phyloP scores from a whole-genome alignment of 2,888 invertebrate species.

The Listrodromus nycthemerus region DNA sequence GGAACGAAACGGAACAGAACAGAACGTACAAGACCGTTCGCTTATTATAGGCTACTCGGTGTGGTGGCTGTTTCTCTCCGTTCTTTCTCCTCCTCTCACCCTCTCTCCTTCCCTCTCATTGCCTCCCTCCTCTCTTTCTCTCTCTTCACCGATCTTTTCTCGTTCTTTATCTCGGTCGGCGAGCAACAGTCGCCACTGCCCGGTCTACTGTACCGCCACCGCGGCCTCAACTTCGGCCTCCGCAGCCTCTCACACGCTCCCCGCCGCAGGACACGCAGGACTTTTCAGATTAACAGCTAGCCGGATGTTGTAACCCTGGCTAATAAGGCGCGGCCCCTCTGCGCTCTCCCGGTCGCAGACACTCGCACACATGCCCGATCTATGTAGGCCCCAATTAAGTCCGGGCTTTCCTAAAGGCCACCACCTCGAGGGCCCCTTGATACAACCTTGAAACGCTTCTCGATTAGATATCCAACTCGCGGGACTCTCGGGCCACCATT shows the following conservation, averaged over 20 bases:
- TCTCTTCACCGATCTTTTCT: constrained; percentile 25
- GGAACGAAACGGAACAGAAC: constrained; percentile 81
- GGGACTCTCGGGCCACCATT: constrained; percentile 71
- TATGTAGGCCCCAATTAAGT: constrained; percentile 82
- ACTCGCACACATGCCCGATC: constrained; percentile 71
- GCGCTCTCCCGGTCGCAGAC: constrained; percentile 40
- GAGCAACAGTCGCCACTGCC: constrained; percentile 33
- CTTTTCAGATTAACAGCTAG: constrained; percentile 83
- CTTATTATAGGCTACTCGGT: constrained; percentile 83
- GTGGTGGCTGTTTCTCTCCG: constrained; percentile 68
- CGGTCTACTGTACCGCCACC: constrained; percentile 58
- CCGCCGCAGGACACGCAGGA: constrained; percentile 82
- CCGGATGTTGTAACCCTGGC: constrained; percentile 81
- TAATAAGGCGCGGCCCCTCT: constrained; percentile 81
- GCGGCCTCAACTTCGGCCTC: constrained; percentile 68
- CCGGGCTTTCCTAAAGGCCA: constrained; percentile 75
- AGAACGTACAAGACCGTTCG: constrained; percentile 80
- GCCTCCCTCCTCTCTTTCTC: constrained; percentile 38
- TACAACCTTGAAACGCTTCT: constrained; percentile 70
- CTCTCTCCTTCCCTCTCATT: constrained; percentile 26
- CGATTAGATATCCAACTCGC: constrained; percentile 78
- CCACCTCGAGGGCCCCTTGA: constrained; percentile 74
- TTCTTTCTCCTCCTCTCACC: constrained; percentile 52
- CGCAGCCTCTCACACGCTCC: constrained; percentile 62
- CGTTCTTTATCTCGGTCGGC: constrained; percentile 42